phyloP scores from a whole-genome alignment of 2,113 vertebrate genomes.

The cat (Felis catus) region F.catus_Fca126_mat1.0 CM031417.1:51199501-51200000 shows the following conservation, averaged over 20 bases:
- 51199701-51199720: background rate
- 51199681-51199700: constrained; percentile 22
- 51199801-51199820: background rate
- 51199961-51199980: background rate
- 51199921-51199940: background rate
- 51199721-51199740: background rate
- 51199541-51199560: background rate
- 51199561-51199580: background rate
- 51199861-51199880: background rate
- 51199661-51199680: background rate
- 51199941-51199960: background rate
- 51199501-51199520: background rate
- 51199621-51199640: constrained; percentile 46
- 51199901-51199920: background rate
- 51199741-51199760: background rate
- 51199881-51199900: background rate
- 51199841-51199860: background rate
- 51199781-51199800: constrained; percentile 30
- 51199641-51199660: constrained; percentile 35
- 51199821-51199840: background rate
- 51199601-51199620: constrained; percentile 45
- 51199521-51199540: background rate
- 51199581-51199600: background rate
- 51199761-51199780: background rate
- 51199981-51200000: background rate